phyloP scores from a whole-genome alignment of 2,113 vertebrate genomes.

The Carlito syrichta region DNA sequence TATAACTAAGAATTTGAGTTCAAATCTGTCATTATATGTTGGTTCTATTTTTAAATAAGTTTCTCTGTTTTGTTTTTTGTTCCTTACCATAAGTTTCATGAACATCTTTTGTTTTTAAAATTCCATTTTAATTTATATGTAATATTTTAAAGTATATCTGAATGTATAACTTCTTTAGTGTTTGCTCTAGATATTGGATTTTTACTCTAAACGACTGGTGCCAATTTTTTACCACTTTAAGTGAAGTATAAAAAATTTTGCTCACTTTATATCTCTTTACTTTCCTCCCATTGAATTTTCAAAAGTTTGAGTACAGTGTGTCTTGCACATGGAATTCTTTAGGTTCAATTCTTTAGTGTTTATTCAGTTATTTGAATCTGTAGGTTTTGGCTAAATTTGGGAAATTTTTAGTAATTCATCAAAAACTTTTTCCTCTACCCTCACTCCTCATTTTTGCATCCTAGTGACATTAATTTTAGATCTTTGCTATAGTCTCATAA shows the following conservation, averaged over 20 bases:
- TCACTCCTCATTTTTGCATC: background rate
- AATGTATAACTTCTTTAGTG: background rate
- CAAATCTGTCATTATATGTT: background rate
- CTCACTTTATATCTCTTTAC: background rate
- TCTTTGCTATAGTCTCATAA: background rate
- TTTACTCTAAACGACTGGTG: background rate
- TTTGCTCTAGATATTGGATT: background rate
- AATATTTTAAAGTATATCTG: background rate
- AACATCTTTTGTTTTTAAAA: background rate
- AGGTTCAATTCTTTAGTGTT: background rate
- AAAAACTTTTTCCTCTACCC: background rate
- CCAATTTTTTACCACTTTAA: background rate
- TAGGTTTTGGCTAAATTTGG: background rate
- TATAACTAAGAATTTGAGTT: background rate
- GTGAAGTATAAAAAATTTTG: background rate
- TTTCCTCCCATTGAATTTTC: background rate
- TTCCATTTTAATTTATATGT: background rate
- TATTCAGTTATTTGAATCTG: background rate
- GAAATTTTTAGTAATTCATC: background rate
- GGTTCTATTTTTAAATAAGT: background rate
- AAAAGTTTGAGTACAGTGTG: background rate
- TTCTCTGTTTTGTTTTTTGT: background rate
- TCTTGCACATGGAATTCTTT: background rate
- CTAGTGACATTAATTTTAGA: background rate
- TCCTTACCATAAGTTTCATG: background rate